Percentiles rank a stretch among this genome's conserved stretches.
Evolutionary conservation across 2,797 vertebrate species (phyloP).

Genomic region (Pseudotriccus pelzelni): DNA sequence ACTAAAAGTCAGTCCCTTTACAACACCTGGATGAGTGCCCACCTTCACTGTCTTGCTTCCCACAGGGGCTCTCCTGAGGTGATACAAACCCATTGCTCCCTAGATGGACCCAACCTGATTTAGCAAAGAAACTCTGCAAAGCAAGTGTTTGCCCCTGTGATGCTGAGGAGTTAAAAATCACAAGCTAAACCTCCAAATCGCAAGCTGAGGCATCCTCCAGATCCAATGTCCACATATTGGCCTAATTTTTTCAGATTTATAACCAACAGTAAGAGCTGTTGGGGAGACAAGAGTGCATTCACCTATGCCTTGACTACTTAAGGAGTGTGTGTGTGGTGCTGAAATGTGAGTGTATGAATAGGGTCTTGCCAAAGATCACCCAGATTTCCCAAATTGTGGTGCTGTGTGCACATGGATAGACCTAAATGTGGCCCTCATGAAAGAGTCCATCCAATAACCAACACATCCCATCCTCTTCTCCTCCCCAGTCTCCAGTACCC

Average conservation of each 20-base stretch:
- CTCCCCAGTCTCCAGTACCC: background rate
- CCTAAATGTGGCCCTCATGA: fast-evolving
- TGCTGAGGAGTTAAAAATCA: background rate
- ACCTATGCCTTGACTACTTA: background rate
- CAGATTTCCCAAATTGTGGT: background rate
- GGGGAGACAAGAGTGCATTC: background rate
- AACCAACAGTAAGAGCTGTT: background rate
- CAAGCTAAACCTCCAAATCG: background rate
- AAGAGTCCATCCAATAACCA: background rate
- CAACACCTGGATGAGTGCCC: background rate
- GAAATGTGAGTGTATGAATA: background rate
- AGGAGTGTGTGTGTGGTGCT: background rate
- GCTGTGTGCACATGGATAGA: background rate
- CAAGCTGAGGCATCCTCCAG: background rate
- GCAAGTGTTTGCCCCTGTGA: background rate
- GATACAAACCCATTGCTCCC: background rate
- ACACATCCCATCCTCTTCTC: background rate
- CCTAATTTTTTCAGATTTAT: background rate
- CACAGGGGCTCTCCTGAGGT: background rate
- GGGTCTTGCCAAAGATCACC: background rate
- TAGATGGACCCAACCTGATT: background rate
- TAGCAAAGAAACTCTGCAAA: background rate
- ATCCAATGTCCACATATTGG: background rate
- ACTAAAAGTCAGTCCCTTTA: background rate
- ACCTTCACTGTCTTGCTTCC: background rate